Percentiles rank a stretch among this genome's conserved stretches.
Conservation (phyloP, 2,797 vertebrate species). For the Rhinatrema bivittatum region DNA sequence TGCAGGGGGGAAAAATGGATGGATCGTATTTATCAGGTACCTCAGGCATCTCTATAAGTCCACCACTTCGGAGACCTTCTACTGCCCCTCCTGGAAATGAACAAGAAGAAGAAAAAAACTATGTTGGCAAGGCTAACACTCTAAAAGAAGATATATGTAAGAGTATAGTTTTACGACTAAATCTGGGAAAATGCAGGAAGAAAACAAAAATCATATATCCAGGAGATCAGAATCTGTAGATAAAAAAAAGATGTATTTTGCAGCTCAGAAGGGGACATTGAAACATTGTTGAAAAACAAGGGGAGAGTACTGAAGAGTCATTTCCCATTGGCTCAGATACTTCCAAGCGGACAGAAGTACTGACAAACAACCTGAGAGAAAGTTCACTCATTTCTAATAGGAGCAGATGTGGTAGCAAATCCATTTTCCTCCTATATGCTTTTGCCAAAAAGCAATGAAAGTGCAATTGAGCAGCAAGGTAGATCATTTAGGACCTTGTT, state of each 20-base stretch:
- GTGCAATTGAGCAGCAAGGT: conserved; percentile 36
- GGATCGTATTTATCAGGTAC: conserved; percentile 22
- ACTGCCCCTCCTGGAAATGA: conserved; percentile 18
- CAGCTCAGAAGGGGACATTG: neutral
- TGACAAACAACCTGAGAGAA: conserved; percentile 57
- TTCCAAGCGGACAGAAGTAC: conserved; percentile 57
- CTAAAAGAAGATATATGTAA: conserved; percentile 6
- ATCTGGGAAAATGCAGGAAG: neutral
- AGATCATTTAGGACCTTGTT: conserved; percentile 56
- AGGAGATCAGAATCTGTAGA: neutral
- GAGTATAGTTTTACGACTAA: too few species aligned
- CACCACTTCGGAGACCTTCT: conserved; percentile 15
- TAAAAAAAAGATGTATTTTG: neutral
- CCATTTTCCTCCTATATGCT: conserved; percentile 28
- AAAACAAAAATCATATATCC: too few species aligned
- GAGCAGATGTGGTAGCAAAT: conserved; percentile 26
- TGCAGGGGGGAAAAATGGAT: conserved; percentile 52
- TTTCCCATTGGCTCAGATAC: conserved; percentile 23
- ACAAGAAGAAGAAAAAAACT: conserved; percentile 1
- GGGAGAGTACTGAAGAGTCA: neutral
- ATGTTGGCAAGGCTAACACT: neutral
- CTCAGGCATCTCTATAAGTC: conserved; percentile 39
- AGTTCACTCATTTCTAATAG: conserved; percentile 27
- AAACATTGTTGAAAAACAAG: rapidly evolving
- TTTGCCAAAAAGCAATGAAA: conserved; percentile 22